A percentile compares a stretch with the other conserved stretches of the same genome.
These are phyloP conservation scores for Pseudomyrmex flavicornis DNA, from an alignment of 1,140 invertebrate genomes.

Conservation along the genomic window DNA sequence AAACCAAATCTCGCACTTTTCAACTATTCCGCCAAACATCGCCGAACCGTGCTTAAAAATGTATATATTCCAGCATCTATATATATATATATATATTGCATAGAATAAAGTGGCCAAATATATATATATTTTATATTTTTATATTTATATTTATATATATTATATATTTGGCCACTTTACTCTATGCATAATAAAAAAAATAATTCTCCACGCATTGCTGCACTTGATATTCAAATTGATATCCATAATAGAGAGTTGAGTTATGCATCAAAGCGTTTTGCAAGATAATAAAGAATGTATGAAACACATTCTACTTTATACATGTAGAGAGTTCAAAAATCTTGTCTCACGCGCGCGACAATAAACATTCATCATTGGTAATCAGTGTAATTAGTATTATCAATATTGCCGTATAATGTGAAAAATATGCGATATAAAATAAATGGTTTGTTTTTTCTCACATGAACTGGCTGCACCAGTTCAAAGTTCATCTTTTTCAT, in stretches of 20 bases:
- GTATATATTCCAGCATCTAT: no score
- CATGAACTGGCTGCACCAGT: no score
- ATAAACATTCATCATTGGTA: background rate
- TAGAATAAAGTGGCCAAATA: no score
- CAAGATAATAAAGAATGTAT: conserved; percentile 1
- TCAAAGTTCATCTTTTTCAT: no score
- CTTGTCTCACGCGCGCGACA: background rate
- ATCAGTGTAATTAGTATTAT: background rate
- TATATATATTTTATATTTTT: no score
- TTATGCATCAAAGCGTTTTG: conserved; percentile 18
- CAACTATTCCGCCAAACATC: no score
- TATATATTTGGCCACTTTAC: conserved; percentile 4
- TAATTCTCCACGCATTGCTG: conserved; percentile 44
- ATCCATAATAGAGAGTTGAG: conserved; percentile 37
- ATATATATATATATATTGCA: no score
- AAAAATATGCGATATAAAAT: background rate
- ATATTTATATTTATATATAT: no score
- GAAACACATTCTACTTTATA: background rate
- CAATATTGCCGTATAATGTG: background rate
- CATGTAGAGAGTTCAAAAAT: conserved; percentile 2
- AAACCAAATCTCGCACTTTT: no score
- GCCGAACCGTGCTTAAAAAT: no score
- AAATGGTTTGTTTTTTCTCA: no score
- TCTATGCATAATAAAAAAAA: conserved; percentile 38
- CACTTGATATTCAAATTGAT: conserved; percentile 32